phyloP scores from a whole-genome alignment of 2,797 vertebrate genomes.

The Gallinago nigripennis region DNA sequence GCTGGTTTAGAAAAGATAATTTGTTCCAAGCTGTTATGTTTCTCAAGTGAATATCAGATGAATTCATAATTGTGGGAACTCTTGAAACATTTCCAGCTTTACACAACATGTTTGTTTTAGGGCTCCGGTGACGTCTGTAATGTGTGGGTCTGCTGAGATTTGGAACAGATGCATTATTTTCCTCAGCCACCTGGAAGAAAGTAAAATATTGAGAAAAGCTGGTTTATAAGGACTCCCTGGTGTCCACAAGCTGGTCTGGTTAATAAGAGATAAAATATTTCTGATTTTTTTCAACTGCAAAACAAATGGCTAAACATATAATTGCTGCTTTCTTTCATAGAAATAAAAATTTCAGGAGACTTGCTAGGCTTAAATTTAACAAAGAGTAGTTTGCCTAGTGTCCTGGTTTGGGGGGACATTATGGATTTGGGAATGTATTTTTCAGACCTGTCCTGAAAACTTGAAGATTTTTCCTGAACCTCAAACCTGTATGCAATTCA shows the following conservation, averaged over 20 bases:
- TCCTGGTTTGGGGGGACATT: background rate
- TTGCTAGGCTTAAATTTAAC: background rate
- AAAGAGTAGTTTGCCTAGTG: background rate
- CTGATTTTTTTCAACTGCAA: conserved; percentile 12
- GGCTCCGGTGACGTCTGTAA: background rate
- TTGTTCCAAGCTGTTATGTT: conserved; percentile 1
- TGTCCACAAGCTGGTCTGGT: conserved; percentile 17
- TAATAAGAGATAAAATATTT: conserved; percentile 31
- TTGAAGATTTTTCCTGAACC: background rate
- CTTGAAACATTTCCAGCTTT: conserved; percentile 56
- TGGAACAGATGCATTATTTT: conserved; percentile 65
- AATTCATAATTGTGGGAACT: conserved; percentile 43
- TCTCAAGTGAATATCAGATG: conserved; percentile 15
- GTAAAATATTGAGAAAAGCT: conserved; percentile 48
- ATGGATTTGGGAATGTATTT: background rate
- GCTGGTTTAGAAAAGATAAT: background rate
- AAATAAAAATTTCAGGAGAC: conserved; percentile 12
- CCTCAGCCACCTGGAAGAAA: conserved; percentile 63
- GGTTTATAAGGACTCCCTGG: conserved; percentile 36
- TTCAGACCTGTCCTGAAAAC: background rate
- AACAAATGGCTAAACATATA: conserved; percentile 19
- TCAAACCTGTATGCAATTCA: background rate
- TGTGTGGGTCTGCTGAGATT: conserved; percentile 46
- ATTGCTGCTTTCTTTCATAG: conserved; percentile 11
- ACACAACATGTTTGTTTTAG: conserved; percentile 47